phyloP scores from a whole-genome alignment of 2,113 vertebrate species.

The Monopterus albus region DNA sequence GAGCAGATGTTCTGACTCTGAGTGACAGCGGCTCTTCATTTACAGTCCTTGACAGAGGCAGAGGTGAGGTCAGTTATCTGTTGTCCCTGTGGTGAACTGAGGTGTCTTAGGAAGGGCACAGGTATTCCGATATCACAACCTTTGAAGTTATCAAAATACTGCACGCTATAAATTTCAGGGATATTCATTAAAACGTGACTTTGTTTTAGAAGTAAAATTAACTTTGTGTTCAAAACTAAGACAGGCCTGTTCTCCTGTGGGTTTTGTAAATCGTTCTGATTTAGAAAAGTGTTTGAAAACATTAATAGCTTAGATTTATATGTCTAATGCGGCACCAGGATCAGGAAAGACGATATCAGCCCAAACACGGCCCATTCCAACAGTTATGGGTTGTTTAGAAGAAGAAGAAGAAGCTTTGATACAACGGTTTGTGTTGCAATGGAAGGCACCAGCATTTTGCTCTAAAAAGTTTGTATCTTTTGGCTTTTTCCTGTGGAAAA shows the following conservation, averaged over 20 bases:
- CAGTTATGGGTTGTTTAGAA: not conserved
- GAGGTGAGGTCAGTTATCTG: conserved; percentile 10
- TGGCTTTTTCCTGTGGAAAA: not conserved
- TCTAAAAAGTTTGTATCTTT: not conserved
- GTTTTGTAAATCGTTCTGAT: no score
- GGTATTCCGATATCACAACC: no score
- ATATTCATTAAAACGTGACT: no score
- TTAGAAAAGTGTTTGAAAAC: not conserved
- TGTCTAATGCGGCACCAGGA: not conserved
- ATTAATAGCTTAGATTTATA: no score
- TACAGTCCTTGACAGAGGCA: conserved; percentile 32
- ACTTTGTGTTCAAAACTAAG: no score
- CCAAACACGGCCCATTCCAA: not conserved
- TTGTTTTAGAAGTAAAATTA: no score
- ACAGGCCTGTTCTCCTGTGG: no score
- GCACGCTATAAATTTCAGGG: not conserved
- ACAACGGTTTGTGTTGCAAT: not conserved
- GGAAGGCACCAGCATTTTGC: no score
- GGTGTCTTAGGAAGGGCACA: not conserved
- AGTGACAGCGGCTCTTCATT: conserved; percentile 53
- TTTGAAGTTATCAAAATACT: not conserved
- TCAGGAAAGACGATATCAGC: not conserved
- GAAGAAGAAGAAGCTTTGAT: not conserved
- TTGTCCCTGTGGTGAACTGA: not conserved
- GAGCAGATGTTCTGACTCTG: conserved; percentile 55